phyloP scores from a whole-genome alignment of 2,797 vertebrate species.

The Adelosebastes latens region DNA sequence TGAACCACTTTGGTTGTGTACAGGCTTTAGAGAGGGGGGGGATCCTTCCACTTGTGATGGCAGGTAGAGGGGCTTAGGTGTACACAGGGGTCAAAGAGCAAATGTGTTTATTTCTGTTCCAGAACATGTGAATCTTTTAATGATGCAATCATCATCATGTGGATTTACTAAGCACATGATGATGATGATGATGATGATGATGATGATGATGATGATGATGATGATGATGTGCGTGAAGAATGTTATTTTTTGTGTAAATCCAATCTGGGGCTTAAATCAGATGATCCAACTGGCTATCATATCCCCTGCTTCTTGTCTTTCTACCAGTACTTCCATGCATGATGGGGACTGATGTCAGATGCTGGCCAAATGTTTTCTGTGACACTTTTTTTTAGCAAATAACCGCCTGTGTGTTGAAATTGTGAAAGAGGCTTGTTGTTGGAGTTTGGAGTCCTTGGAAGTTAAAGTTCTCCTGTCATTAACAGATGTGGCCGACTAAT shows the following conservation, averaged over 20 bases:
- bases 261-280: neutral
- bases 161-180: neutral
- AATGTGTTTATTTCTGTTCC: neutral
- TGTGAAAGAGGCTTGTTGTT: neutral
- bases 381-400: neutral
- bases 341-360: neutral
- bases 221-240: neutral
- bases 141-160: neutral
- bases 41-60: neutral
- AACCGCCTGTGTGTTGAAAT: neutral
- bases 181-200: neutral
- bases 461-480: neutral
- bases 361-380: neutral
- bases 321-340: neutral
- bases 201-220: neutral
- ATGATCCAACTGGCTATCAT: neutral
- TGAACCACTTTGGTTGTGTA: constrained; percentile 13
- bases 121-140: neutral
- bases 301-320: neutral
- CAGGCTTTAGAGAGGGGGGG: neutral
- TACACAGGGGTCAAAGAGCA: neutral
- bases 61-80: no score
- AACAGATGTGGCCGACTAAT: no score
- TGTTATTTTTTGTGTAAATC: neutral
- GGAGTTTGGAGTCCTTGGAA: neutral